Conservation (phyloP, 2,888 invertebrate genomes). For the Philhelius pedissequus region DNA sequence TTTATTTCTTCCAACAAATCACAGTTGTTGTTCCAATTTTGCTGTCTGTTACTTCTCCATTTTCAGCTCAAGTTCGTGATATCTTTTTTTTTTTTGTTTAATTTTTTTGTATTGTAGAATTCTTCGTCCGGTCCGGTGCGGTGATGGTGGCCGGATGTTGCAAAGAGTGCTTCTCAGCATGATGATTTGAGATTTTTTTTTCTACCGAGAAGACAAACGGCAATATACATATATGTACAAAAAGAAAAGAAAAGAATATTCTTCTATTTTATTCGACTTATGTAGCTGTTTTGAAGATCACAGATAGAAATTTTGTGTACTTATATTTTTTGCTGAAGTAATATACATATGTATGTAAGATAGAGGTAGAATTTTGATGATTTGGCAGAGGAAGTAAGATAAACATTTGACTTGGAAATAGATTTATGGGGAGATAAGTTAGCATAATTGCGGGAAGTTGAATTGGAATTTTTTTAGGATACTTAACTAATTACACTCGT, state of each 20-base stretch:
- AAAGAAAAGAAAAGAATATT: neutral
- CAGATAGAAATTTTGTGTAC: conserved; percentile 14
- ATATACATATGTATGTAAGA: too few relatives aligned
- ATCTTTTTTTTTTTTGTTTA: neutral
- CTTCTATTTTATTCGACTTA: neutral
- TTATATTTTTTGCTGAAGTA: neutral
- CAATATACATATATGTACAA: neutral
- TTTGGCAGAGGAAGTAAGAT: conserved; percentile 11
- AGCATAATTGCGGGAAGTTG: neutral
- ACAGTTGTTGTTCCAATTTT: conserved; percentile 60
- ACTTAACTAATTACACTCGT: too few relatives aligned
- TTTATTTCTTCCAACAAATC: conserved; percentile 53
- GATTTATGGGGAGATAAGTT: neutral
- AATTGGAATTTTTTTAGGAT: too few relatives aligned
- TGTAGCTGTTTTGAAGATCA: conserved; percentile 2
- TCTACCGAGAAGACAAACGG: neutral
- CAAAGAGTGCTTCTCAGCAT: conserved; percentile 62
- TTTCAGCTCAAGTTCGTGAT: conserved; percentile 23
- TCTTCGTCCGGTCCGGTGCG: conserved; percentile 12
- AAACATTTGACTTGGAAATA: neutral
- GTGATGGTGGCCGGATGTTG: conserved; percentile 60
- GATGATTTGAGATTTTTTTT: conserved; percentile 26
- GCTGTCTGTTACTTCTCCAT: conserved; percentile 45
- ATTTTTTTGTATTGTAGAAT: neutral
- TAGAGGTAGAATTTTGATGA: conserved; percentile 13